These are phyloP conservation scores for Scolanthus callimorphus DNA, from an alignment of 92 coral and sea anemone genomes.

Conservation along the genomic window DNA sequence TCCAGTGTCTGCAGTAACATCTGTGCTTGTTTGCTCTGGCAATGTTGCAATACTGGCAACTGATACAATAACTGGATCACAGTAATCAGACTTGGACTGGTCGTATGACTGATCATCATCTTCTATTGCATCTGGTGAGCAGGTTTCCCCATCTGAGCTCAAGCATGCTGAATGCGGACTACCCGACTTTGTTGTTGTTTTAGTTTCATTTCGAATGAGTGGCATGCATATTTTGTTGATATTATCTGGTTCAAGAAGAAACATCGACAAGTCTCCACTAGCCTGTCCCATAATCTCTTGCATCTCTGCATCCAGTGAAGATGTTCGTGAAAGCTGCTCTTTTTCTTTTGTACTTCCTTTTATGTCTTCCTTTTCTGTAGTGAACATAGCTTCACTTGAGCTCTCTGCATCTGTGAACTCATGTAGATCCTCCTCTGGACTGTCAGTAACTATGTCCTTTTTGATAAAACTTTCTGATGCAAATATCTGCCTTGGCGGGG, in stretches of 20 bases:
- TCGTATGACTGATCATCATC: not conserved
- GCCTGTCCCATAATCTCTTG: not conserved
- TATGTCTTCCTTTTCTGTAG: not conserved
- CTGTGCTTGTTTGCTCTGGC: not conserved
- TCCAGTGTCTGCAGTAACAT: not conserved
- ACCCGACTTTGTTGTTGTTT: not conserved
- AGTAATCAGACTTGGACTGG: not conserved
- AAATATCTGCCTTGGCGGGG: slow-evolving; percentile 1
- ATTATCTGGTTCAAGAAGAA: slow-evolving; percentile 16
- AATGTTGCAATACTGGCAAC: slow-evolving; percentile 19
- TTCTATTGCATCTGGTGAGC: not conserved
- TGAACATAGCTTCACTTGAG: not conserved
- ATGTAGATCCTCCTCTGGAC: too few species aligned
- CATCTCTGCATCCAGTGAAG: not conserved
- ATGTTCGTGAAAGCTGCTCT: too few species aligned
- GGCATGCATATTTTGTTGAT: slow-evolving; percentile 30
- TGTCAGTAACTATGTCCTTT: not conserved
- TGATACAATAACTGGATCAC: slow-evolving; percentile 26
- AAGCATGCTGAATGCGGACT: not conserved
- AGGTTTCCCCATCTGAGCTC: not conserved
- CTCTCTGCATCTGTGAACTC: not conserved
- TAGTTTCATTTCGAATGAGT: not conserved
- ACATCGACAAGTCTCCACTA: not conserved
- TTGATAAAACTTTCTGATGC: not conserved
- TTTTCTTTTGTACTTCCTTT: too few species aligned